phyloP scores from a whole-genome alignment of 2,888 invertebrate genomes.

The Thelaira solivaga region DNA sequence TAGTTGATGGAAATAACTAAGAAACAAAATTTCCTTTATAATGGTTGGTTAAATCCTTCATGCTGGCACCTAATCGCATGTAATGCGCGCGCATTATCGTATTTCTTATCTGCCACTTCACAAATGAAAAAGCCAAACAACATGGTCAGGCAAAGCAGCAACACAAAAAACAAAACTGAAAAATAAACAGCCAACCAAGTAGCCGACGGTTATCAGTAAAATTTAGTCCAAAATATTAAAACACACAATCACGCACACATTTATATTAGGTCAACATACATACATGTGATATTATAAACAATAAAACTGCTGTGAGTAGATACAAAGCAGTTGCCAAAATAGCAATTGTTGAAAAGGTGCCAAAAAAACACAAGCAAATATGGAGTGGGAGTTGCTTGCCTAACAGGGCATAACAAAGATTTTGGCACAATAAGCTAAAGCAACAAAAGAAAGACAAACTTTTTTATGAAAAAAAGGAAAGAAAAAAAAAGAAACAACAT shows the following conservation, averaged over 20 bases:
- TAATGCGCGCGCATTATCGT: slow-evolving; percentile 78
- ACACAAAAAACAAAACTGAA: slow-evolving; percentile 9
- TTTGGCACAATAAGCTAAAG: slow-evolving; percentile 44
- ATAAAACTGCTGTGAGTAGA: neutral
- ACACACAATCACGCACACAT: neutral
- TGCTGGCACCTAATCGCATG: slow-evolving; percentile 75
- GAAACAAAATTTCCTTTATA: slow-evolving; percentile 64
- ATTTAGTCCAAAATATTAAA: slow-evolving; percentile 31
- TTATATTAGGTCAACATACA: neutral
- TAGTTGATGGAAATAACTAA: neutral
- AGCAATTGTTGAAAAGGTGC: slow-evolving; percentile 37
- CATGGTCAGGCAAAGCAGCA: slow-evolving; percentile 9
- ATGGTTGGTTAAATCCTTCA: slow-evolving; percentile 75
- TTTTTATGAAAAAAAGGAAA: slow-evolving; percentile 24
- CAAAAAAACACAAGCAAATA: slow-evolving; percentile 29
- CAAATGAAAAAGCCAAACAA: slow-evolving; percentile 25
- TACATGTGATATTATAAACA: neutral
- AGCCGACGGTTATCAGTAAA: slow-evolving; percentile 51
- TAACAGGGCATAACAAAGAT: slow-evolving; percentile 52
- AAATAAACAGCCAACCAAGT: slow-evolving; percentile 55
- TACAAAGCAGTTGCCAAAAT: slow-evolving; percentile 11
- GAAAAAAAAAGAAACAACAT: no score
- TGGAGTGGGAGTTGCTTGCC: slow-evolving; percentile 58
- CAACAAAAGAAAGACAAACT: slow-evolving; percentile 17
- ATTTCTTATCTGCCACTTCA: slow-evolving; percentile 66